Base-by-base conservation (phyloP, 2,888 invertebrate genomes). In the Conus canariensis region DNA sequence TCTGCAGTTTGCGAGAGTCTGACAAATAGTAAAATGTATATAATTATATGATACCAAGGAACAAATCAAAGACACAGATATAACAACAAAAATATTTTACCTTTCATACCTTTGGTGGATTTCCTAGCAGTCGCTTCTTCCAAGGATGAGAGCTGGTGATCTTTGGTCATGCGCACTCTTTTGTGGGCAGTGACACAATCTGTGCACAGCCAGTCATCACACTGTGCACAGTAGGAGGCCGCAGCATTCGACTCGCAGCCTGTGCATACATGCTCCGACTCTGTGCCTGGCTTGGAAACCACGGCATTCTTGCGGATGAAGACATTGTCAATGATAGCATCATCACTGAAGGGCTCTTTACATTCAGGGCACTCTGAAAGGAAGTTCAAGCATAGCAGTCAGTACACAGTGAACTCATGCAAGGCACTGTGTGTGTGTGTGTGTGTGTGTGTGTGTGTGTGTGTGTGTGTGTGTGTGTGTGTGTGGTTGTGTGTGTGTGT, bases 161-260 rank as follows among this genome's bases (percentile, higher is more conserved):
- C 95, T 91, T 96, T 96, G 80, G 80, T 80, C 80, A 80, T 80
- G 22, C 95, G 93, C 1, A 96, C 96, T 56, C 96, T 93, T 87
- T 94, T 94, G 93, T 96, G 96, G 19, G 96, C 96, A 90, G 45
- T 45, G 98, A 98, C 60, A 96, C 99, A 99, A 96, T 97, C 98
- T 96, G 98, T 98, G 97, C 99, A 99, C 95, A 99, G 98, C 97
- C 98, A 98, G 97, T 99, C 98, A 0, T 98, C 97, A 96, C 99
- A 99, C 96, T 99, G 98, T 19, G 98, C 97, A 97, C 99, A 99
- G 97, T 98, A 98, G 64, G 94, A 95, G 8, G 98, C 98, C 90
- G 98, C 98, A 30, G 97, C 97, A 92, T 98, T 98, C 93, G 98
- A 97, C 93, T 98, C 98, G 96, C 98, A 98, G 96, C 98, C 98